Conservation (phyloP, 2,113 vertebrate genomes). For the Osmerus eperlanus region DNA sequence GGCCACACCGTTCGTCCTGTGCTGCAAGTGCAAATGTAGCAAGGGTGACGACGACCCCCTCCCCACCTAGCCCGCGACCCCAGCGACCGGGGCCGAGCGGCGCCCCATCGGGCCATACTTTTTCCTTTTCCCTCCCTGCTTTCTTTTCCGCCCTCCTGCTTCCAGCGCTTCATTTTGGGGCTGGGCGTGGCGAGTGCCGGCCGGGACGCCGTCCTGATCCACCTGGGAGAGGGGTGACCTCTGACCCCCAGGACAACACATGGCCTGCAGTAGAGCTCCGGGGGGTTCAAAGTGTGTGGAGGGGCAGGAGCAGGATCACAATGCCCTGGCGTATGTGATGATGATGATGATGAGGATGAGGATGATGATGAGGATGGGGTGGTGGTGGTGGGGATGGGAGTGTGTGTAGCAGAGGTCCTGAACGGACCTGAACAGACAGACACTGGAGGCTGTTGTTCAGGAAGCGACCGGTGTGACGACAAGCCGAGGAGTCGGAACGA, state of each 20-base stretch:
- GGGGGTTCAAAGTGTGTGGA: slow-evolving; percentile 38
- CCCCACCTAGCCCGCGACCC: slow-evolving; percentile 77
- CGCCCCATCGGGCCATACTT: slow-evolving; percentile 37
- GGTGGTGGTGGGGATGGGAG: slow-evolving; percentile 2
- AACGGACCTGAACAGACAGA: too few relatives aligned
- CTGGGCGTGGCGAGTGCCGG: slow-evolving; percentile 29
- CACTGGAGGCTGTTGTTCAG: too few relatives aligned
- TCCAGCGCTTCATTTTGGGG: slow-evolving; percentile 57
- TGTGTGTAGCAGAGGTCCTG: not conserved
- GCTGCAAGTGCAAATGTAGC: slow-evolving; percentile 98
- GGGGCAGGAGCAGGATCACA: slow-evolving; percentile 4
- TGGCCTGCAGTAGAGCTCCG: slow-evolving; percentile 15
- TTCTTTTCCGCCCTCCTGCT: slow-evolving; percentile 59
- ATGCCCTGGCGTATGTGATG: slow-evolving; percentile 14
- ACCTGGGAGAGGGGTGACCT: slow-evolving; percentile 28
- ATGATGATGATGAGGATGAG: too few relatives aligned
- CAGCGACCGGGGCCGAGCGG: slow-evolving; percentile 2
- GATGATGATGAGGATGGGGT: slow-evolving; percentile 16
- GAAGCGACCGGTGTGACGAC: too few relatives aligned
- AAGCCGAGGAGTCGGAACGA: too few relatives aligned
- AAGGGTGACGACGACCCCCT: slow-evolving; percentile 96
- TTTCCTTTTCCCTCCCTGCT: slow-evolving; percentile 19
- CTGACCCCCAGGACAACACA: too few relatives aligned
- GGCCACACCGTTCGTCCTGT: slow-evolving; percentile 94
- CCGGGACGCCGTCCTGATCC: slow-evolving; percentile 47